Evolutionary conservation across 2,888 invertebrate genomes (phyloP), one percentile per base, ranked within the genome.

Genomic region (Calliphora vomitoria): DNA sequence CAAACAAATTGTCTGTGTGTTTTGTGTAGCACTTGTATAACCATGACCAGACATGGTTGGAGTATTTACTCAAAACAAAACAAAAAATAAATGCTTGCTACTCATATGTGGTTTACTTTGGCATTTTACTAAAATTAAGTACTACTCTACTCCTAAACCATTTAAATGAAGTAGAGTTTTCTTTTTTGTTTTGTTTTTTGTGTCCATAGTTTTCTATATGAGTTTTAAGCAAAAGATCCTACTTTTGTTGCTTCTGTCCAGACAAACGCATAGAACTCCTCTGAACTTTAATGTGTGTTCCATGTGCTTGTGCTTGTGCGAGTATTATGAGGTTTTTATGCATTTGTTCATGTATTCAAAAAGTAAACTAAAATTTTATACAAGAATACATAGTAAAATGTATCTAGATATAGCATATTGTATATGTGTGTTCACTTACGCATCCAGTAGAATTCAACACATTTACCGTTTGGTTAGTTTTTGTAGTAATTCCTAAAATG

Each of bases 401-500:
- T 15, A 50, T 50, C 15, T 50, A 15, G 0, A 6, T 68, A 13
- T 47, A 18, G 41, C 2, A 41, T 41, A 4, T 31, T 44, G 25
- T 47, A 38, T 11, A 31, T 60, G 41, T 72, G 6, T 64, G 8
- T 53, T 58, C 50, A 60, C 35, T 71, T 13, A 55, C 62, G 55
- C 64, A 71, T 25, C 72, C 25, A 58, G 68, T 58, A 0, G 50
- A 31, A 71, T 50, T 75, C 74, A 69, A 58, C 69, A 74, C 75
- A 74, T 79, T 75, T 80, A 50, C 62, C 79, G 35, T 88, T 85
- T 74, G 58, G 31, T 76, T 72, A 55, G 38, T 55, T 64, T 47
- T 6, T 79, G 81, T 55, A 86, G 87, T 79, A 84, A 86, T 87
- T 84, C 76, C 78, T 89, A 89, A 90, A 91, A 91, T 91, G 90